Conservation (phyloP, 2,797 vertebrate species). For the Dicrostonyx torquatus region DNA sequence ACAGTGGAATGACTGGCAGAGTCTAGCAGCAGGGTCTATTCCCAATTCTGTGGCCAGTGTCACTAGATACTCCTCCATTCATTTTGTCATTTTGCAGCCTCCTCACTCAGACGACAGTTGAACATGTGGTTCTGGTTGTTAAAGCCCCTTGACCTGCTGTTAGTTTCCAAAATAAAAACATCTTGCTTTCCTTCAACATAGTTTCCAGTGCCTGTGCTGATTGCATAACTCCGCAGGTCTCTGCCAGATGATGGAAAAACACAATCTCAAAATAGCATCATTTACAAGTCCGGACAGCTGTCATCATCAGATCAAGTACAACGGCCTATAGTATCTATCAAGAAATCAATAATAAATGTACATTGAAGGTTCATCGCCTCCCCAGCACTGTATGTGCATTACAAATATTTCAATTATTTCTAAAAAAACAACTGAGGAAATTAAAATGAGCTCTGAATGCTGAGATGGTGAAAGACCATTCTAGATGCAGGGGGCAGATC, state of each 20-base stretch:
- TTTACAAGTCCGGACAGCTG: background rate
- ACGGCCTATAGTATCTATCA: background rate
- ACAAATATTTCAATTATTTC: background rate
- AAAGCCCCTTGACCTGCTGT: background rate
- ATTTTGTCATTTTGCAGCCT: background rate
- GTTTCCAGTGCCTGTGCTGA: conserved; percentile 16
- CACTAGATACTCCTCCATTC: background rate
- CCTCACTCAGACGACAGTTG: background rate
- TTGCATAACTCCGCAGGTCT: background rate
- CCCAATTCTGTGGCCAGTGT: background rate
- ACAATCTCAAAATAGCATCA: background rate
- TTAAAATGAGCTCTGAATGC: background rate
- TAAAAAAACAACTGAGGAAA: background rate
- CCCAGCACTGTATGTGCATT: background rate
- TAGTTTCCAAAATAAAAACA: conserved; percentile 46
- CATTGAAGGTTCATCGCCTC: background rate
- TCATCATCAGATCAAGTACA: conserved; percentile 14
- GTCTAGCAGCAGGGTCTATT: background rate
- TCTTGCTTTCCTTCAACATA: background rate
- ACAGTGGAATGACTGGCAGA: fast-evolving
- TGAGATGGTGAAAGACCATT: background rate
- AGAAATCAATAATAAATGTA: background rate
- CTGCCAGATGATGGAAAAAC: background rate
- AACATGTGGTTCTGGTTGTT: background rate
- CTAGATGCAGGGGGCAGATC: background rate